A percentile compares a stretch with the other conserved stretches of the same genome.
Conservation (phyloP, 2,888 invertebrate genomes). For the Meteorus cinctellus region DNA sequence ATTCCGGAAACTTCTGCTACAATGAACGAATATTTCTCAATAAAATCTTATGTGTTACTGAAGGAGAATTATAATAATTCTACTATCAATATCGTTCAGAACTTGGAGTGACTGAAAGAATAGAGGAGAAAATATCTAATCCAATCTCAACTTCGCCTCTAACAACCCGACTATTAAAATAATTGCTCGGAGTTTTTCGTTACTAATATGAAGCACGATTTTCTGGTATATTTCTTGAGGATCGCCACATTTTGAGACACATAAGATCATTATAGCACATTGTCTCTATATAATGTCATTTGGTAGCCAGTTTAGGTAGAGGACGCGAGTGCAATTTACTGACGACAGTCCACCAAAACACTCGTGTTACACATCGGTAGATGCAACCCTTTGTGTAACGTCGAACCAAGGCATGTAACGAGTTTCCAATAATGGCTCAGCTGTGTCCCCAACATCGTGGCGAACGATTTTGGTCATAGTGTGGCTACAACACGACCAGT, state of each 20-base stretch:
- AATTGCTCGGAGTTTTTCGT: too few species aligned
- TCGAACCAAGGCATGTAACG: conserved; percentile 70
- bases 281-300: conserved; percentile 5
- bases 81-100: too few species aligned
- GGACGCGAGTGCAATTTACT: conserved; percentile 43
- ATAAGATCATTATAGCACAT: conserved; percentile 31
- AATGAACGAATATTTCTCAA: not conserved
- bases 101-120: not conserved
- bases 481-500: not conserved
- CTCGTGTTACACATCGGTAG: conserved; percentile 46
- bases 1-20: conserved; percentile 7
- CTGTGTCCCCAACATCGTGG: conserved; percentile 60
- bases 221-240: not conserved
- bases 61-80: too few species aligned
- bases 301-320: conserved; percentile 21
- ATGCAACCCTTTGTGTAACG: conserved; percentile 63
- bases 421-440: conserved; percentile 73
- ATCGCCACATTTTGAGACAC: conserved; percentile 23
- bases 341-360: conserved; percentile 45
- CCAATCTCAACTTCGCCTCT: too few species aligned
- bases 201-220: too few species aligned
- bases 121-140: not conserved
- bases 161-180: too few species aligned
- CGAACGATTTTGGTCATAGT: conserved; percentile 38
- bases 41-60: not conserved